phyloP scores from a whole-genome alignment of 64 coral and sea anemone species.

The Catalaphyllia jardinei region DNA sequence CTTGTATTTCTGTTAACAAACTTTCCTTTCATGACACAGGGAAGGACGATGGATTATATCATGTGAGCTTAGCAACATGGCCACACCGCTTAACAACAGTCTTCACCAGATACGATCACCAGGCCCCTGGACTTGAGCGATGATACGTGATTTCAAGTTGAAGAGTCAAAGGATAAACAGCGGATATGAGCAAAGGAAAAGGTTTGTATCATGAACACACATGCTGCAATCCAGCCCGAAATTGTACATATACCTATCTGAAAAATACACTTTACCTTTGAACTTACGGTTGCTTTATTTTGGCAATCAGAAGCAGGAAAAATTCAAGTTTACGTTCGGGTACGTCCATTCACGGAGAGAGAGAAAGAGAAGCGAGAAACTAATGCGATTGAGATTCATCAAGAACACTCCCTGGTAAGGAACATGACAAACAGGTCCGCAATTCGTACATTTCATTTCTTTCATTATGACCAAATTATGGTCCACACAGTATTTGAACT shows the following conservation, averaged over 20 bases:
- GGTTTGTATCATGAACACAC: not conserved
- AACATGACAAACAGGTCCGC: not conserved
- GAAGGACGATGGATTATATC: not conserved
- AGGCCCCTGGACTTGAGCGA: not conserved
- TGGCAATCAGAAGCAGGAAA: constrained; percentile 70
- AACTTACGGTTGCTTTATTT: not conserved
- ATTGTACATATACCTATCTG: not conserved
- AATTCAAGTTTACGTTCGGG: constrained; percentile 89
- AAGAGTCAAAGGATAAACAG: not conserved
- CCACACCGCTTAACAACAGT: not conserved
- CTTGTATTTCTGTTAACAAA: too few species aligned
- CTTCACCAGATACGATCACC: not conserved
- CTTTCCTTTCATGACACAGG: not conserved
- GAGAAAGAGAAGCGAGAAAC: constrained; percentile 87
- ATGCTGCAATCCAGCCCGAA: not conserved
- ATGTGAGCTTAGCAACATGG: constrained; percentile 20
- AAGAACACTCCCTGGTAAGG: constrained; percentile 89
- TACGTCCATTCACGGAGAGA: constrained; percentile 90
- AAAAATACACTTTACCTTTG: not conserved
- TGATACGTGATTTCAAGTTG: not conserved
- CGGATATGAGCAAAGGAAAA: constrained; percentile 33
- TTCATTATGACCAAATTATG: not conserved
- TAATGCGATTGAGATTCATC: constrained; percentile 88
- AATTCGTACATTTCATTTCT: not conserved
- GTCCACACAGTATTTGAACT: not conserved